Evolutionary conservation across 2,888 invertebrate genomes (phyloP), one percentile per base, ranked within the genome.

Genomic region (Oscheius sp.): DNA sequence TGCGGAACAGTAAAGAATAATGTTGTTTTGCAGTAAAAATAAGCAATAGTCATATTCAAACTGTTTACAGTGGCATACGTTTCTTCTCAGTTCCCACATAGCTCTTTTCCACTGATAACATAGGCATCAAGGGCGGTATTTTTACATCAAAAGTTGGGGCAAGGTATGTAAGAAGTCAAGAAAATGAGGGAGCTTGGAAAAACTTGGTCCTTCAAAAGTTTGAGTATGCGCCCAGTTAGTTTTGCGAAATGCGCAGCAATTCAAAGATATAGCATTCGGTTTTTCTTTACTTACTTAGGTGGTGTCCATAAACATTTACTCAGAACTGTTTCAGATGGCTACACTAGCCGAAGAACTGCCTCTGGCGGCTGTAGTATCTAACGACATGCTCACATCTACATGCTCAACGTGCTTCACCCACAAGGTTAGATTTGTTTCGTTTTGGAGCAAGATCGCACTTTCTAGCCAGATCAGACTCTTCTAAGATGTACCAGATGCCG

Each of bases 401-500:
- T 76, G 76, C 50, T 55, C 53, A 7, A 47, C 51, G 13, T 76
- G 76, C 50, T 76, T 76, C 57, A n/a, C 62, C n/a, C 53, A 50
- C 33, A 74, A 74, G 59, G 66, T 74, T 33, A 42, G 35, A 10
- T 70, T 57, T 29, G 11, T 9, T 2, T 32, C 7, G 2, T 62
- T 3, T 33, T 42, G 21, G 21, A 21, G 21, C 21, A 21, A 21
- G 21, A 21, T 21, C 21, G 21, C 21, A 35, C 47, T 2, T 70
- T 33, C 51, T 35, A 70, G 58, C 42, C 37, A 58, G 70, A 47
- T 47, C 58, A 57, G 21, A 33, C 59, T 11, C 50, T 68, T 10
- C 58, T 51, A 9, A 71, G 75, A 10, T 77, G 77, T 60, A 33
- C 70, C 50, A 53, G 72, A 5, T 77, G 77, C 57, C 77, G 74